Percentiles rank a stretch among this genome's conserved stretches.
These are phyloP conservation scores for Drosophila hawaiiensis DNA, from an alignment of 2,888 invertebrate genomes.

Conservation along the genomic window DNA sequence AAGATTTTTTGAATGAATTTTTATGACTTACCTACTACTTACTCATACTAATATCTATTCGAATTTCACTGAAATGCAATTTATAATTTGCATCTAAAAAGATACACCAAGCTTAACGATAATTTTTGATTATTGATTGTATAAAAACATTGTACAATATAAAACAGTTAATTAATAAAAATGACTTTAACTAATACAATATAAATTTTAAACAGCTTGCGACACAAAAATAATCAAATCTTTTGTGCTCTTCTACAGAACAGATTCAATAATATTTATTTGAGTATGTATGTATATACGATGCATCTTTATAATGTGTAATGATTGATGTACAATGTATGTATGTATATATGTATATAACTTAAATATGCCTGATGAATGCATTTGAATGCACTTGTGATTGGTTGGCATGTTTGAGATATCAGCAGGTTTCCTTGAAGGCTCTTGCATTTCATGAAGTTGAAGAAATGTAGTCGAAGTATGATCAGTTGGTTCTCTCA, in stretches of 20 bases:
- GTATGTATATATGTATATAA: slow-evolving; percentile 49
- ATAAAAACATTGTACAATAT: background rate
- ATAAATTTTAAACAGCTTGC: background rate
- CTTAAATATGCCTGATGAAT: slow-evolving; percentile 55
- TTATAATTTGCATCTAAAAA: background rate
- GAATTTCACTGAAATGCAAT: background rate
- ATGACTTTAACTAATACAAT: background rate
- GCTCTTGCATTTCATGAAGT: slow-evolving; percentile 27
- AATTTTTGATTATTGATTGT: background rate
- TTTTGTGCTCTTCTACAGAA: slow-evolving; percentile 69
- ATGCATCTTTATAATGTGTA: slow-evolving; percentile 51
- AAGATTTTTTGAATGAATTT: slow-evolving; percentile 6
- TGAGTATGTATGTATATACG: slow-evolving; percentile 37
- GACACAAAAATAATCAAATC: background rate
- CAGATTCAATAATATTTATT: slow-evolving; percentile 56
- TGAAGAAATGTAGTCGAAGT: slow-evolving; percentile 25
- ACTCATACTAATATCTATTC: background rate
- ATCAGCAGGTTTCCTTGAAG: slow-evolving; percentile 25
- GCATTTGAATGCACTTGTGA: slow-evolving; percentile 27
- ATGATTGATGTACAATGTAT: slow-evolving; percentile 27
- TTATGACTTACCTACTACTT: background rate
- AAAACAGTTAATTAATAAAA: background rate
- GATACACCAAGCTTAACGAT: background rate
- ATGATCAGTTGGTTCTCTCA: slow-evolving; percentile 21
- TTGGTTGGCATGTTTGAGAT: slow-evolving; percentile 34